phyloP scores from a whole-genome alignment of 2,113 vertebrate genomes.

The Seriola aureovittata region DNA sequence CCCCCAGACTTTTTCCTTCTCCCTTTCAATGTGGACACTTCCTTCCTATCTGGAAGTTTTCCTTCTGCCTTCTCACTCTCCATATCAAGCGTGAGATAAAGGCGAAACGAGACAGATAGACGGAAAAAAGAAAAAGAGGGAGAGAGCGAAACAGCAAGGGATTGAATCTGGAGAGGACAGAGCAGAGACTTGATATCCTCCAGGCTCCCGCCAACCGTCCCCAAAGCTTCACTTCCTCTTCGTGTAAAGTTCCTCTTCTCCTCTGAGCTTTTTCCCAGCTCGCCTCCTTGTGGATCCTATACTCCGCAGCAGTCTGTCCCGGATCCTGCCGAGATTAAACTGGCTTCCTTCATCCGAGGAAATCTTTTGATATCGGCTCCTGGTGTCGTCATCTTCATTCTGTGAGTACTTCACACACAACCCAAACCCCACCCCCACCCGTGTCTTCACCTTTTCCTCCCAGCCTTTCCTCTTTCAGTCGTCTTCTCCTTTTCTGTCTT shows the following conservation, averaged over 20 bases:
- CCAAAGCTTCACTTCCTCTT: constrained; percentile 34
- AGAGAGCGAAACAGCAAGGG: background rate
- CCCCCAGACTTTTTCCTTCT: background rate
- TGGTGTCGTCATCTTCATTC: constrained; percentile 80
- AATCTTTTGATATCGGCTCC: constrained; percentile 73
- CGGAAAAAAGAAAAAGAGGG: background rate
- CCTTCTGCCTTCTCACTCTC: constrained; percentile 20
- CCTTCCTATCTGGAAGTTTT: background rate
- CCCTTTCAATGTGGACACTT: constrained; percentile 4
- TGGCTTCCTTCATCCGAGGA: constrained; percentile 63
- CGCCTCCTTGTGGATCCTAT: constrained; percentile 65
- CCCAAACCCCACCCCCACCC: no score
- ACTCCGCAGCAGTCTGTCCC: constrained; percentile 28
- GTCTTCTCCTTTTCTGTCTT: background rate
- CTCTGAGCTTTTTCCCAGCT: constrained; percentile 13
- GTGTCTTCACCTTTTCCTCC: background rate
- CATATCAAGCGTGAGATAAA: constrained; percentile 45
- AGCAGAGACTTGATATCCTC: constrained; percentile 33
- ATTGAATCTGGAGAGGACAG: constrained; percentile 27
- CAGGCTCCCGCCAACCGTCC: constrained; percentile 16
- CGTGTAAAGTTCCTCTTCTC: constrained; percentile 11
- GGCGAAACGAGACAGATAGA: constrained; percentile 18
- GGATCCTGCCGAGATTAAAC: constrained; percentile 58
- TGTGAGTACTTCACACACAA: constrained; percentile 71
- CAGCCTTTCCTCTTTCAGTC: no score